Base-by-base conservation (phyloP, 2,888 invertebrate genomes). In the Caenorhabditis doughertyi region DNA sequence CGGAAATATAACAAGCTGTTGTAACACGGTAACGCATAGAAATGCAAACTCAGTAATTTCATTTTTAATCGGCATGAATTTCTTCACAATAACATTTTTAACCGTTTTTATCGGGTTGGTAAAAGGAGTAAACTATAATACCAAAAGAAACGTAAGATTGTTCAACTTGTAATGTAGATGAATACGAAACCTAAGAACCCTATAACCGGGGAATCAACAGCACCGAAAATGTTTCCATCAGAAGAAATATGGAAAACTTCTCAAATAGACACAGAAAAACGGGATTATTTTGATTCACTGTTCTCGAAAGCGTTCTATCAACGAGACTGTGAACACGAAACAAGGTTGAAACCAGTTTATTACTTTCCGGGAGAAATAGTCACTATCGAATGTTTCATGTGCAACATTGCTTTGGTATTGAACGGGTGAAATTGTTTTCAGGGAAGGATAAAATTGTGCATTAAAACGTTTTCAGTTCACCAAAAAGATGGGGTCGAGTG, bases 391-490 rank as follows among this genome's bases (percentile, higher is more conserved):
- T 81, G 81, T 47, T 23, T 39, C 0, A 65, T 81, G 65, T 81
- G 81, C 35, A 64, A 70, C n/a, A 32, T 81, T 47, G 81, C 65
- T 3, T 35, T 76, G 35, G 47, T 71, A 32, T 58, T 81, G 8
- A 81, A 81, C 53, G 81, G 81, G 70, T 70, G 64, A 32, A 18
- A 23, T 39, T n/a, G n/a, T n/a, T n/a, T n/a, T n/a, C n/a, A n/a
- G n/a, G n/a, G n/a, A n/a, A n/a, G n/a, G n/a, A 35, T n/a, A 3
- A 29, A 53, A 35, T 16, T 23, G n/a, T 18, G 11, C 39, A 13
- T 16, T 9, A 42, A 44, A 11, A 27, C 11, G 2, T n/a, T 67
- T 35, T 16, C 25, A 80, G 80, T 29, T 35, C 42, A 9, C 81
- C 81, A 11, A 81, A 81, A 47, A 44, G 65, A 27, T 81, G 81